A percentile compares a stretch with the other conserved stretches of the same genome.
These are phyloP conservation scores for Ascidia mentula DNA, from an alignment of 23 tunicate genomes.

Conservation along the genomic window DNA sequence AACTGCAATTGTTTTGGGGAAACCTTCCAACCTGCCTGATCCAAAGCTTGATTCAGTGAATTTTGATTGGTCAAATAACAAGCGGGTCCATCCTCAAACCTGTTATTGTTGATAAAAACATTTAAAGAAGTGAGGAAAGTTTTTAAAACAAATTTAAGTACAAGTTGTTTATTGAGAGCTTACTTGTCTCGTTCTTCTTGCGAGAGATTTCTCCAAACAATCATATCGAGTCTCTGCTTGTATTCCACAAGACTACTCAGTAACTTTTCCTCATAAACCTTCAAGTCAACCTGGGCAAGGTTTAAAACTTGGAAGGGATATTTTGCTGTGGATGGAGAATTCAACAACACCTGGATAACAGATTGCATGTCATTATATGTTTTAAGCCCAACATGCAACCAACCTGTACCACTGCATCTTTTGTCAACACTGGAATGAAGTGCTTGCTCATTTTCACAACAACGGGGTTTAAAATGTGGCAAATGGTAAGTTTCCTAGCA, in stretches of 20 bases:
- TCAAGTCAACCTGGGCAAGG: conserved; percentile 41
- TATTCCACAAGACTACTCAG: conserved; percentile 2
- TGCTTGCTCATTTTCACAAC: conserved; percentile 18
- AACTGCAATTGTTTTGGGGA: conserved; percentile 30
- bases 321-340: conserved; percentile 16
- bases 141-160: neutral
- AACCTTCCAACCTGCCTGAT: conserved; percentile 41
- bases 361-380: neutral
- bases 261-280: conserved; percentile 31
- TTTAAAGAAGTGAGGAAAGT: too few relatives aligned
- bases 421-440: conserved; percentile 28
- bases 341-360: neutral
- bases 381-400: neutral
- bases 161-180: neutral
- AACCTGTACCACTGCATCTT: conserved; percentile 21
- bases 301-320: conserved; percentile 27
- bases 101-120: neutral
- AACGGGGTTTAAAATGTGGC: conserved; percentile 26
- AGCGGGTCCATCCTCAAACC: conserved; percentile 10
- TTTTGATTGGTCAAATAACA: conserved; percentile 1
- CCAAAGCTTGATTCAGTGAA: conserved; percentile 27
- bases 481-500: conserved; percentile 46
- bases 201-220: conserved; percentile 34
- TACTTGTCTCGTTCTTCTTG: conserved; percentile 36
- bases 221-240: conserved; percentile 26